Evolutionary conservation across 2,113 vertebrate genomes (phyloP).

Genomic region (Emydura subglobosa): DNA sequence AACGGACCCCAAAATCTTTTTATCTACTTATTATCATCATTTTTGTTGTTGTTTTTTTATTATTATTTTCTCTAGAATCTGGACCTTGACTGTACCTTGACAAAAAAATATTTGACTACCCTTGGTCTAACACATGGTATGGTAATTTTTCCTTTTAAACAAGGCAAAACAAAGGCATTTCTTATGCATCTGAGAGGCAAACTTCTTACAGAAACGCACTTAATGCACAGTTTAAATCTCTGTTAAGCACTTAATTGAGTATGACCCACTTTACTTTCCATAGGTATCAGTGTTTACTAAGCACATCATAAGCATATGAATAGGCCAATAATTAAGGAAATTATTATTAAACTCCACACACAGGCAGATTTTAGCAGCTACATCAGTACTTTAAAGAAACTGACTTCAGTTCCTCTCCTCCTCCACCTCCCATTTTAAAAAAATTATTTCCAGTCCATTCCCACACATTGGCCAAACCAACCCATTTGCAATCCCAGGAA

Average conservation of each 20-base stretch:
- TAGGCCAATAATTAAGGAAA: not conserved
- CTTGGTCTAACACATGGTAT: not conserved
- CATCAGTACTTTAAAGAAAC: not conserved
- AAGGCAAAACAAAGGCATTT: not conserved
- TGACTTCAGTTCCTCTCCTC: not conserved
- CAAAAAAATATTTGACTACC: too few relatives aligned
- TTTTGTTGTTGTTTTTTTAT: too few relatives aligned
- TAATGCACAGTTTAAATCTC: fast-evolving
- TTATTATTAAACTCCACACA: not conserved
- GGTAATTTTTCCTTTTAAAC: not conserved
- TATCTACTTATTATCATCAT: too few relatives aligned
- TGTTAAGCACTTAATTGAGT: not conserved
- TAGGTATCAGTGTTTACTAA: not conserved
- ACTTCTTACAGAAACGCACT: not conserved
- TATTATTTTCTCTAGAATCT: too few relatives aligned
- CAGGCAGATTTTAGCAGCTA: not conserved
- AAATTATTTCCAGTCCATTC: not conserved
- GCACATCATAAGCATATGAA: not conserved
- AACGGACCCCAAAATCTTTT: too few relatives aligned
- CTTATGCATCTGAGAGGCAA: not conserved
- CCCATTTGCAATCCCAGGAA: not conserved
- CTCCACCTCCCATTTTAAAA: not conserved
- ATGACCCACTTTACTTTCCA: not conserved
- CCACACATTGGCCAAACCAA: not conserved
- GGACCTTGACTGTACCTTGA: too few relatives aligned